Conservation (phyloP, 2,113 vertebrate species). For the Pardalotus punctatus region DNA sequence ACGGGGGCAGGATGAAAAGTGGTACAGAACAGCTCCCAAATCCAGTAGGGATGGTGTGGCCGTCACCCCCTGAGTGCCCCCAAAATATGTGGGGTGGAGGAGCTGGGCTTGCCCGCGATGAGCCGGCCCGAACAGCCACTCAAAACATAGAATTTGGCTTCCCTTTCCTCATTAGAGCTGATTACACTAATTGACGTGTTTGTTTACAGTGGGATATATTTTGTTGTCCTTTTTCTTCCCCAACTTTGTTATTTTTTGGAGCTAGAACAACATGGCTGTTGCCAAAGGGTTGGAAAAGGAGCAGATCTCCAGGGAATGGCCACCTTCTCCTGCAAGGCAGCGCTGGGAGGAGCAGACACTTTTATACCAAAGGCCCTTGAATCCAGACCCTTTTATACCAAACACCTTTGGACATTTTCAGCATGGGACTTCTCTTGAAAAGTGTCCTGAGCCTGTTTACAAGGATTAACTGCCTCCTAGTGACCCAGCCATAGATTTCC, state of each 20-base stretch:
- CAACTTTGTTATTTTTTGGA: neutral
- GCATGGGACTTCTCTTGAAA: neutral
- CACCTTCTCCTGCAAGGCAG: neutral
- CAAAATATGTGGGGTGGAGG: rapidly evolving
- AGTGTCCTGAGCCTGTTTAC: neutral
- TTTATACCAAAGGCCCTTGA: neutral
- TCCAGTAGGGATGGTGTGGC: rapidly evolving
- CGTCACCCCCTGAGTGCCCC: neutral
- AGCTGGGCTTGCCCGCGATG: neutral
- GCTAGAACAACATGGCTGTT: neutral
- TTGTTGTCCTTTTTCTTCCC: neutral
- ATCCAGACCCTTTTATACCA: neutral
- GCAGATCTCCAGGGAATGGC: neutral
- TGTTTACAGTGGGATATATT: slow-evolving; percentile 29
- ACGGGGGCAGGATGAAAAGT: neutral
- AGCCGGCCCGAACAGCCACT: neutral
- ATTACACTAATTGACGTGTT: slow-evolving; percentile 52
- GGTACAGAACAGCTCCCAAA: neutral
- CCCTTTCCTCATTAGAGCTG: slow-evolving; percentile 27
- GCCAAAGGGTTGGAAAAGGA: neutral
- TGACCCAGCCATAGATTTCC: neutral
- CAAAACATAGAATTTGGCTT: slow-evolving; percentile 17
- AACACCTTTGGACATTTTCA: neutral
- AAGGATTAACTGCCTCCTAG: neutral
- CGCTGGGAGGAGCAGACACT: neutral